These are phyloP conservation scores for Drosophila nigricruria DNA, from an alignment of 2,888 invertebrate genomes.

Conservation along the genomic window DNA sequence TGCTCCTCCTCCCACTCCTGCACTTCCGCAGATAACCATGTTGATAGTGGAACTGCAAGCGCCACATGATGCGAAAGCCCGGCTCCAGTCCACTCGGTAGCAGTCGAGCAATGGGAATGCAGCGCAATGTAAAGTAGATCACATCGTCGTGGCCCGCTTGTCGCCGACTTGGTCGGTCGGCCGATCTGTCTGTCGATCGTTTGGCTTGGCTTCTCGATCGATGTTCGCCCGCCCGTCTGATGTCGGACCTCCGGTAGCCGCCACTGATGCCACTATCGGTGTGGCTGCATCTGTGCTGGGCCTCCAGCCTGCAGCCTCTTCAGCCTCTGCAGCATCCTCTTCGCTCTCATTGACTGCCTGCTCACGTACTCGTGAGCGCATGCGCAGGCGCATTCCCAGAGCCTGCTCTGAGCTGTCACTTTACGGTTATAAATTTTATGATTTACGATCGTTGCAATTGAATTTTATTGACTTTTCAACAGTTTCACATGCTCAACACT, in stretches of 20 bases:
- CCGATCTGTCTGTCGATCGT: constrained; percentile 26
- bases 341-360: constrained; percentile 62
- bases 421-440: constrained; percentile 84
- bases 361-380: constrained; percentile 75
- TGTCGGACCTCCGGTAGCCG: constrained; percentile 58
- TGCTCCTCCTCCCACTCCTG: constrained; percentile 19
- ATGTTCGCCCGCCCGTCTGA: constrained; percentile 27
- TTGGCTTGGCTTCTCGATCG: constrained; percentile 15
- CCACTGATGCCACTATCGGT: constrained; percentile 60
- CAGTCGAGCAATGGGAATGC: constrained; percentile 41
- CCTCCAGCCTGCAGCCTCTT: constrained; percentile 5
- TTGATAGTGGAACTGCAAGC: constrained; percentile 75
- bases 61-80: constrained; percentile 63
- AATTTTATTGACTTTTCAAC: constrained; percentile 83
- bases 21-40: constrained; percentile 64
- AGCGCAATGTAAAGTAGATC: constrained; percentile 78
- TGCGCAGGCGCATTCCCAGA: constrained; percentile 72
- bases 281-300: constrained; percentile 54
- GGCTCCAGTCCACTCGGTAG: constrained; percentile 40
- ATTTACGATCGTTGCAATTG: constrained; percentile 82
- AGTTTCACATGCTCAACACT: constrained; percentile 62
- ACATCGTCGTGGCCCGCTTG: constrained; percentile 52
- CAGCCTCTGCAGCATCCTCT: constrained; percentile 2
- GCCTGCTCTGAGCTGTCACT: constrained; percentile 77
- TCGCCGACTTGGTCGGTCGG: constrained; percentile 16